Percentiles rank a stretch among this genome's conserved stretches.
These are phyloP conservation scores for Bemisia tabaci DNA, from an alignment of 1,140 invertebrate species.

Conservation along the genomic window DNA sequence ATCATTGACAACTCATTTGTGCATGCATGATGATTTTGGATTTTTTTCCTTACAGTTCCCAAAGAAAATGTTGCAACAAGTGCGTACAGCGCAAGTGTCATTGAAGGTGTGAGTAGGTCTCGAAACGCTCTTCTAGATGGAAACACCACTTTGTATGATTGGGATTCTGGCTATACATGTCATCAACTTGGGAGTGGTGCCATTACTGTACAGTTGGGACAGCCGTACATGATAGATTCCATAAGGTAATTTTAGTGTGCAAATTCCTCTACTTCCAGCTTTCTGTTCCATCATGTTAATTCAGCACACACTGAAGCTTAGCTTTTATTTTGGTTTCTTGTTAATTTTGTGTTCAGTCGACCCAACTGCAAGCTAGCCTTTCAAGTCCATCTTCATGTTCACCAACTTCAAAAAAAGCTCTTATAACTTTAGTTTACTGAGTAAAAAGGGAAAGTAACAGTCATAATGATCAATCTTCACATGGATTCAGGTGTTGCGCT, in stretches of 20 bases:
- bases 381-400: constrained; percentile 2
- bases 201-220: constrained; percentile 88
- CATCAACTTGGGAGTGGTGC: constrained; percentile 93
- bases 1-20: too few species aligned
- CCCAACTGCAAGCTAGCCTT: constrained; percentile 1
- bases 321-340: background rate
- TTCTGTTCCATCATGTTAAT: background rate
- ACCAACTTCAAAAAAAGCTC: constrained; percentile 2
- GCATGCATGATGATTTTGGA: too few species aligned
- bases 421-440: constrained; percentile 7
- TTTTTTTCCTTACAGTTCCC: constrained; percentile 53
- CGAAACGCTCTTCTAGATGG: constrained; percentile 94
- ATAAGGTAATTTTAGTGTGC: constrained; percentile 48
- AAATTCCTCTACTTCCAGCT: too few species aligned
- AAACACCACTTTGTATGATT: constrained; percentile 87
- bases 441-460: constrained; percentile 5
- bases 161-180: constrained; percentile 97
- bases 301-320: constrained; percentile 1
- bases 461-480: too few species aligned
- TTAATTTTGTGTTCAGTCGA: background rate
- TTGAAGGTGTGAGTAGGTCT: constrained; percentile 79
- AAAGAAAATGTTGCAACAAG: constrained; percentile 84
- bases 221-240: constrained; percentile 86
- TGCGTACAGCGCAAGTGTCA: constrained; percentile 73
- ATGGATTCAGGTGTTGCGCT: too few species aligned